phyloP scores from a whole-genome alignment of 2,113 vertebrate species.

The Urocynchramus pylzowi region DNA sequence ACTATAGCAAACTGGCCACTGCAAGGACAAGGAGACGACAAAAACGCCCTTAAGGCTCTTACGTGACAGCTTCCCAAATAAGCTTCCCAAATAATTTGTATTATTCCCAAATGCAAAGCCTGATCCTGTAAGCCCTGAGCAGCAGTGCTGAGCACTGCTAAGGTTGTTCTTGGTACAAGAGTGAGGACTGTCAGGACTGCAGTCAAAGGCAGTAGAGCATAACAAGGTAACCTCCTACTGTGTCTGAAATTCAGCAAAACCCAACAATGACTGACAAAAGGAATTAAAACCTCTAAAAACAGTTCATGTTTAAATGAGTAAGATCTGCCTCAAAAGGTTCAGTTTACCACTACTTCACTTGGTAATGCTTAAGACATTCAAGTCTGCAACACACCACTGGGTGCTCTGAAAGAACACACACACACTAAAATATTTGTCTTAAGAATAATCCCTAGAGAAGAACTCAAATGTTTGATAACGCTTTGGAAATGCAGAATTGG shows the following conservation, averaged over 20 bases:
- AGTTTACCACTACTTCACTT: neutral
- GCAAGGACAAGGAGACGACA: neutral
- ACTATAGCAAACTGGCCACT: conserved; percentile 98
- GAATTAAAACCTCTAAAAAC: neutral
- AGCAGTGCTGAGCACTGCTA: neutral
- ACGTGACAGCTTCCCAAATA: neutral
- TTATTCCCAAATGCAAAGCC: no score
- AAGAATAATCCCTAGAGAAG: neutral
- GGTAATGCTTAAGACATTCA: neutral
- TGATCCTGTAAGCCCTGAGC: neutral
- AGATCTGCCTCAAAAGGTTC: neutral
- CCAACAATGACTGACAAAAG: neutral
- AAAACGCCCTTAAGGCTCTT: neutral
- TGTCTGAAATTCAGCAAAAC: neutral
- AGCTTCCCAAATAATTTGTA: no score
- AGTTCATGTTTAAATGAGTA: neutral
- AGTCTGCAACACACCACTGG: neutral
- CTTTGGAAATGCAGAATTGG: neutral
- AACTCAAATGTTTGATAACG: neutral
- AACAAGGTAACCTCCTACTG: neutral
- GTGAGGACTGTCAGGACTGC: neutral
- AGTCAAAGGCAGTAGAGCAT: neutral
- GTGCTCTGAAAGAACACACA: neutral
- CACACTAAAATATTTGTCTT: neutral
- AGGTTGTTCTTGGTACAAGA: neutral